phyloP scores from a whole-genome alignment of 2,888 invertebrate genomes.

The Leptopilina drosophilae region DNA sequence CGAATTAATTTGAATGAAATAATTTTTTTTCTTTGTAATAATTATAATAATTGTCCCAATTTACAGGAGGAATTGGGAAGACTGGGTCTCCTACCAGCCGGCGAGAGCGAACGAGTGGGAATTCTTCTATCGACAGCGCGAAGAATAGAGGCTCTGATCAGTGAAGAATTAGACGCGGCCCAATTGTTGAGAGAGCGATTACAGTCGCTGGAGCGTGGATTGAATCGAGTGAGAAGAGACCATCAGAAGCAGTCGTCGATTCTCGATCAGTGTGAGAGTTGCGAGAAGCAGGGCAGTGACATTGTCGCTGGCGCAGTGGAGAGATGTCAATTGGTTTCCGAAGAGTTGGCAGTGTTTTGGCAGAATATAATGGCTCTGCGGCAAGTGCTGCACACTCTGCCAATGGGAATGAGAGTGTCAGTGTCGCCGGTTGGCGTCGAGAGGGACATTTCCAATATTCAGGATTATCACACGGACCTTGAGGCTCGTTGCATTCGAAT shows the following conservation, averaged over 20 bases:
- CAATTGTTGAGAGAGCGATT: constrained; percentile 86
- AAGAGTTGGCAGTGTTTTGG: constrained; percentile 86
- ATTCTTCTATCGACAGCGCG: constrained; percentile 84
- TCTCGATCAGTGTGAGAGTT: constrained; percentile 84
- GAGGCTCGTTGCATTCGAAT: constrained; percentile 86
- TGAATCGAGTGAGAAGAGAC: constrained; percentile 83
- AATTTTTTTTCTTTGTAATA: no score
- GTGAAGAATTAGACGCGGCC: constrained; percentile 88
- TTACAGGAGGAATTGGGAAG: constrained; percentile 89
- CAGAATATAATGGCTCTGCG: constrained; percentile 86
- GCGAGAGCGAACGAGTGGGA: constrained; percentile 88
- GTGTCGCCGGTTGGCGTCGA: constrained; percentile 88
- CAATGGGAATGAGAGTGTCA: constrained; percentile 85
- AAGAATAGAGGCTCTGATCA: constrained; percentile 84
- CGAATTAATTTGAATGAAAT: no score
- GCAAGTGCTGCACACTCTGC: constrained; percentile 87
- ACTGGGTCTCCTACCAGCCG: constrained; percentile 85
- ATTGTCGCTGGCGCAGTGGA: constrained; percentile 87
- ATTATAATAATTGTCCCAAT: background rate
- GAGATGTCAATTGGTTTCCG: constrained; percentile 84
- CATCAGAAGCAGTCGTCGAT: constrained; percentile 80
- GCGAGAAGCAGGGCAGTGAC: constrained; percentile 86
- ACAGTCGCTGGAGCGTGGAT: constrained; percentile 84
- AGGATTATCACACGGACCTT: constrained; percentile 86
- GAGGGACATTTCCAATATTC: constrained; percentile 85